Evolutionary conservation across 2,888 invertebrate genomes (phyloP).

Genomic region (Cephus pygmeus): DNA sequence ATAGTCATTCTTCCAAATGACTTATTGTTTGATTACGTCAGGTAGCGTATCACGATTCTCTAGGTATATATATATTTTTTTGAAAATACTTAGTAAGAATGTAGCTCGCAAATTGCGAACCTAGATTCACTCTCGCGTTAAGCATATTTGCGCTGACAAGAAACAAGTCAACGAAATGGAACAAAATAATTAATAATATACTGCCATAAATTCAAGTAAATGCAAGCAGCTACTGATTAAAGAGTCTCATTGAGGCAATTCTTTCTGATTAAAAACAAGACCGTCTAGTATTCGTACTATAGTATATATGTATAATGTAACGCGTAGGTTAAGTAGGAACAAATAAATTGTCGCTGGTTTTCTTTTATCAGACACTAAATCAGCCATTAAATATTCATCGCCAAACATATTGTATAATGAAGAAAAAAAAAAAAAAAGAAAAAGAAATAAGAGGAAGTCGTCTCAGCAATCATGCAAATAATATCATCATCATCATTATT

Average conservation of each 20-base stretch:
- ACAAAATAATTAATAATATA: background rate
- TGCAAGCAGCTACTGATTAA: background rate
- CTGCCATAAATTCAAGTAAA: background rate
- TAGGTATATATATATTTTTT: background rate
- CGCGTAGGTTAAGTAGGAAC: background rate
- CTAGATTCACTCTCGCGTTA: background rate
- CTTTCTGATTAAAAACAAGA: background rate
- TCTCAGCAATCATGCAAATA: background rate
- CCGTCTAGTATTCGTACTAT: background rate
- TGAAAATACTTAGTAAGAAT: background rate
- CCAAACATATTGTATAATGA: background rate
- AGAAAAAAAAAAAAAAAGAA: background rate
- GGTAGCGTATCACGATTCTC: background rate
- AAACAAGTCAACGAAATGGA: background rate
- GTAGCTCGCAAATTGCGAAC: background rate
- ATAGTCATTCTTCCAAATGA: background rate
- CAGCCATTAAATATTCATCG: background rate
- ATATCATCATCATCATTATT: background rate
- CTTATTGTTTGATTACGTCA: background rate
- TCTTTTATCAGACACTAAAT: background rate
- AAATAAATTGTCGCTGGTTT: constrained; percentile 1
- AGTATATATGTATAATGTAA: background rate
- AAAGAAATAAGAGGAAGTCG: background rate
- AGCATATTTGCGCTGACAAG: background rate
- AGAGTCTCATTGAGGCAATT: background rate